phyloP scores from a whole-genome alignment of 2,113 vertebrate genomes.

The Colius striatus region DNA sequence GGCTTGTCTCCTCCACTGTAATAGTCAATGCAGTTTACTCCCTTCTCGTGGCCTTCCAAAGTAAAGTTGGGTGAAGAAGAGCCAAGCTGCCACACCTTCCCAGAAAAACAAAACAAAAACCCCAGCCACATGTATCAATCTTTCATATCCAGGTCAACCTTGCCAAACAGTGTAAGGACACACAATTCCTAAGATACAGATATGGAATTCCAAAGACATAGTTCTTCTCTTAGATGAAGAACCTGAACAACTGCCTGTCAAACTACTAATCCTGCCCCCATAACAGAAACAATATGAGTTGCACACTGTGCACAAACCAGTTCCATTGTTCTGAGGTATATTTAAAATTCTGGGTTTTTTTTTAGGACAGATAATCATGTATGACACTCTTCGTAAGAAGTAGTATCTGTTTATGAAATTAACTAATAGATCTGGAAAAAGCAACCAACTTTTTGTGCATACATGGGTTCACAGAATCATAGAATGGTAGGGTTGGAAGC shows the following conservation, averaged over 20 bases:
- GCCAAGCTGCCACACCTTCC: constrained; percentile 97
- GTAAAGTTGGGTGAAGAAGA: constrained; percentile 98
- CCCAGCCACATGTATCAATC: neutral
- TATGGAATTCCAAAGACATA: neutral
- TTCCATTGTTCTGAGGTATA: too few species aligned
- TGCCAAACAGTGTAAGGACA: neutral
- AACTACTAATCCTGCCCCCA: neutral
- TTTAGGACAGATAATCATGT: neutral
- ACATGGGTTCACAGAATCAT: too few species aligned
- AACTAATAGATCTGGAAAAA: neutral
- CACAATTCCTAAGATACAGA: neutral
- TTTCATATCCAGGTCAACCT: neutral
- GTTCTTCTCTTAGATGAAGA: neutral
- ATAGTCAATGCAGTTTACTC: constrained; percentile 98
- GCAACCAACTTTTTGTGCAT: neutral
- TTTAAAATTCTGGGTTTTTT: neutral
- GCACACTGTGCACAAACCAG: neutral
- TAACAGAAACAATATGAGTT: neutral
- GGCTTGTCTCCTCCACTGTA: constrained; percentile 99
- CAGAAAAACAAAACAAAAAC: neutral
- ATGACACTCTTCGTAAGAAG: neutral
- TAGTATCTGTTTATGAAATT: neutral
- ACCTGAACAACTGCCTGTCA: neutral
- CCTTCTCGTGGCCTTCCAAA: constrained; percentile 97
- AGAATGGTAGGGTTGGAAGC: too few species aligned